These are phyloP conservation scores for Caenorhabditis elegans DNA, from an alignment of 1,140 invertebrate species.

Conservation along the genomic window DNA sequence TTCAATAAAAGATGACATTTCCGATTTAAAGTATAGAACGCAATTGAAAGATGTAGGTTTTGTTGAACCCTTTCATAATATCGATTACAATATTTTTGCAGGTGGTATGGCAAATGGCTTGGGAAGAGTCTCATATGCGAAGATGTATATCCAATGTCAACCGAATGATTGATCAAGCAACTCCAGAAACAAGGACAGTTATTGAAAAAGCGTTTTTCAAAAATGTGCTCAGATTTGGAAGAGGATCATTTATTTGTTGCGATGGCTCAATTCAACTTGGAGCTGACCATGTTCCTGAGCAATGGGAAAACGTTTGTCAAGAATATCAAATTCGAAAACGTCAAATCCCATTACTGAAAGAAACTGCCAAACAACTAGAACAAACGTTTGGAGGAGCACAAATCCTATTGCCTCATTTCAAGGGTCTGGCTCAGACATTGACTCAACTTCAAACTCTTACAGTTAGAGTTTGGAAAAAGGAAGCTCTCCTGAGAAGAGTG, in stretches of 20 bases:
- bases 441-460: slow-evolving; percentile 28
- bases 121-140: slow-evolving; percentile 46
- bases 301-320: slow-evolving; percentile 37
- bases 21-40: slow-evolving; percentile 44
- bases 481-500: not conserved
- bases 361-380: slow-evolving; percentile 24
- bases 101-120: slow-evolving; percentile 47
- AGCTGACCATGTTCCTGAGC: slow-evolving; percentile 47
- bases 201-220: slow-evolving; percentile 40
- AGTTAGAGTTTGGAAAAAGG: slow-evolving; percentile 27
- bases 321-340: slow-evolving; percentile 19
- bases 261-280: slow-evolving; percentile 47
- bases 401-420: slow-evolving; percentile 24
- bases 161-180: slow-evolving; percentile 40
- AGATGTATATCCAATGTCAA: slow-evolving; percentile 40
- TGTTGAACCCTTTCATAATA: not conserved
- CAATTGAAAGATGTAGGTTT: slow-evolving; percentile 32
- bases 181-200: not conserved
- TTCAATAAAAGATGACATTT: slow-evolving; percentile 39
- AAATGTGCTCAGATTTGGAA: slow-evolving; percentile 37
- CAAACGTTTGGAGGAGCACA: slow-evolving; percentile 13
- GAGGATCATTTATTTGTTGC: slow-evolving; percentile 50
- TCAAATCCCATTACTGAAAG: slow-evolving; percentile 32
- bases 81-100: not conserved
- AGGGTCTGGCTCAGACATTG: slow-evolving; percentile 42